Evolutionary conservation across 1,140 invertebrate species (phyloP).

Genomic region (Stenopsyche tienmushanensis): DNA sequence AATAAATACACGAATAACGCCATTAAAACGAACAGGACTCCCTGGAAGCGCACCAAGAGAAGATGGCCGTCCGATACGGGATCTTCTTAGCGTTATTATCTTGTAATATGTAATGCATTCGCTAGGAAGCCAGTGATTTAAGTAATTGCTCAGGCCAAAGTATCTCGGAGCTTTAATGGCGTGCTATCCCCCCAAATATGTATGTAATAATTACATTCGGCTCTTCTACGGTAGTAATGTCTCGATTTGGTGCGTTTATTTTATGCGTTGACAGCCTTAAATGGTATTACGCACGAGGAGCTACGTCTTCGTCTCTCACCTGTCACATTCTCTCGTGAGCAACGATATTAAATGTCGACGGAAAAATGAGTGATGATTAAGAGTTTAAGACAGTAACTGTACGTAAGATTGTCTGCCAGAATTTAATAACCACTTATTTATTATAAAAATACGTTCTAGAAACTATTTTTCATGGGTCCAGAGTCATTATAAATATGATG

Average conservation of each 20-base stretch:
- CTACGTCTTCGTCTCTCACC: neutral
- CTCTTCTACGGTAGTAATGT: neutral
- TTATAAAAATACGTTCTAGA: no score
- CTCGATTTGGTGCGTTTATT: neutral
- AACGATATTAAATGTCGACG: neutral
- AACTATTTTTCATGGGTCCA: no score
- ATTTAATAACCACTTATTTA: no score
- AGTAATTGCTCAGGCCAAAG: neutral
- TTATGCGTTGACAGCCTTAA: neutral
- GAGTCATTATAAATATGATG: no score
- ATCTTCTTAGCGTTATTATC: neutral
- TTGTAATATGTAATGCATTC: neutral
- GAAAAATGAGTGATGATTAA: no score
- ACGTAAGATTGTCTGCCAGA: no score
- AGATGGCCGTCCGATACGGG: neutral
- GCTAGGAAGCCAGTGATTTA: neutral
- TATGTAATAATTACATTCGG: neutral
- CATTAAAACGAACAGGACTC: slow-evolving; percentile 31
- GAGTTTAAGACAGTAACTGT: no score
- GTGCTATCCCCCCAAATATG: neutral
- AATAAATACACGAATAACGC: slow-evolving; percentile 32
- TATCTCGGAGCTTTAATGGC: neutral
- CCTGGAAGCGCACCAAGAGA: slow-evolving; percentile 29
- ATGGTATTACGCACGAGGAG: neutral
- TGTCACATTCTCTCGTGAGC: neutral